Conservation (phyloP, 2,888 invertebrate genomes). For the Xanthia icteritia region DNA sequence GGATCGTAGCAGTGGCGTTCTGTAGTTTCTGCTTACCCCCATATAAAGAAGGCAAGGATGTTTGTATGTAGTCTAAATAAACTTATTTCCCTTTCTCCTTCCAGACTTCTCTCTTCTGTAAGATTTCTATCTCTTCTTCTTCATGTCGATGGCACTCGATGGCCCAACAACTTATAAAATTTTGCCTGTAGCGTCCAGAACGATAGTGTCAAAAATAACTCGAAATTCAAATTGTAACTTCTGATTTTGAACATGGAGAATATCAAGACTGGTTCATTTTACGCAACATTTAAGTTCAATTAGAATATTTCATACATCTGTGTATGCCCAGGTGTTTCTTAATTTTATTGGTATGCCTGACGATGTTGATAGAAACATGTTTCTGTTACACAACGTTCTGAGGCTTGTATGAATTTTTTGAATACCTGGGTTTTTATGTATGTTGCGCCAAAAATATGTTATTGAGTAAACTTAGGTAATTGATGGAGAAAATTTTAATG, state of each 20-base stretch:
- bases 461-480: too few relatives aligned
- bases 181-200: not conserved
- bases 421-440: not conserved
- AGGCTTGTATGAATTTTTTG: slow-evolving; percentile 22
- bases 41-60: too few relatives aligned
- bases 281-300: slow-evolving; percentile 52
- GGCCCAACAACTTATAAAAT: not conserved
- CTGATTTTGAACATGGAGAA: not conserved
- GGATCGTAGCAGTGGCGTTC: too few relatives aligned
- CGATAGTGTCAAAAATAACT: not conserved
- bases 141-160: not conserved
- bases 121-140: too few relatives aligned
- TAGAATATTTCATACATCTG: slow-evolving; percentile 59
- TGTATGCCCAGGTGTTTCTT: slow-evolving; percentile 58
- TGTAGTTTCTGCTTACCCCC: too few relatives aligned
- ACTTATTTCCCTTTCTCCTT: too few relatives aligned
- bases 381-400: slow-evolving; percentile 45
- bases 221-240: not conserved
- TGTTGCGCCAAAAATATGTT: not conserved
- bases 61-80: not conserved
- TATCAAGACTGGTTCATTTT: slow-evolving; percentile 23
- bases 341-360: slow-evolving; percentile 50
- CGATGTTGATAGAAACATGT: slow-evolving; percentile 51
- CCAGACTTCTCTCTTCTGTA: not conserved
- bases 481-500: not conserved